Evolutionary conservation across 1,140 invertebrate species (phyloP).

Genomic region (Littorina saxatilis): DNA sequence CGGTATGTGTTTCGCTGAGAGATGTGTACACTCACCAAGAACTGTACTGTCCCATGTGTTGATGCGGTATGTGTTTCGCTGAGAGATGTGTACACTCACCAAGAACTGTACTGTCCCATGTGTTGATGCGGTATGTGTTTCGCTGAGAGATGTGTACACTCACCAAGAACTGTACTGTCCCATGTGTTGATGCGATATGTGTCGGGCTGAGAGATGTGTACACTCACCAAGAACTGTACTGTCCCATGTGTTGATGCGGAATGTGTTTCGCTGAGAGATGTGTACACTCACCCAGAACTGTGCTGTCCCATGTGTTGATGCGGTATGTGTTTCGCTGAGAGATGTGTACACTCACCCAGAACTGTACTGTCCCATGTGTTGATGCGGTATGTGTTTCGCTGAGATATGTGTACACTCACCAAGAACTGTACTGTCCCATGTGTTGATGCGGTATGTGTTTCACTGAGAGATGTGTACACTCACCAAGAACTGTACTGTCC

Average conservation of each 20-base stretch:
- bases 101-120: conserved; percentile 70
- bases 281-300: too few species aligned
- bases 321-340: neutral
- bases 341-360: conserved; percentile 63
- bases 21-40: too few species aligned
- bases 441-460: neutral
- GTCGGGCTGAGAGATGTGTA: neutral
- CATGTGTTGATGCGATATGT: neutral
- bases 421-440: too few species aligned
- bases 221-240: conserved; percentile 71
- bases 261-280: conserved; percentile 57
- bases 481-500: conserved; percentile 70
- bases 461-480: neutral
- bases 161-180: too few species aligned
- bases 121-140: conserved; percentile 64
- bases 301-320: neutral
- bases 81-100: conserved; percentile 56
- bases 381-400: conserved; percentile 63
- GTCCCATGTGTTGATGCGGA: conserved; percentile 71
- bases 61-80: neutral
- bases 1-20: conserved; percentile 61
- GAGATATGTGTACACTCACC: too few species aligned
- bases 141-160: conserved; percentile 61
- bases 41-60: too few species aligned
- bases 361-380: conserved; percentile 72